Evolutionary conservation across 2,797 vertebrate species (phyloP).

Genomic region (Glossophaga mutica): DNA sequence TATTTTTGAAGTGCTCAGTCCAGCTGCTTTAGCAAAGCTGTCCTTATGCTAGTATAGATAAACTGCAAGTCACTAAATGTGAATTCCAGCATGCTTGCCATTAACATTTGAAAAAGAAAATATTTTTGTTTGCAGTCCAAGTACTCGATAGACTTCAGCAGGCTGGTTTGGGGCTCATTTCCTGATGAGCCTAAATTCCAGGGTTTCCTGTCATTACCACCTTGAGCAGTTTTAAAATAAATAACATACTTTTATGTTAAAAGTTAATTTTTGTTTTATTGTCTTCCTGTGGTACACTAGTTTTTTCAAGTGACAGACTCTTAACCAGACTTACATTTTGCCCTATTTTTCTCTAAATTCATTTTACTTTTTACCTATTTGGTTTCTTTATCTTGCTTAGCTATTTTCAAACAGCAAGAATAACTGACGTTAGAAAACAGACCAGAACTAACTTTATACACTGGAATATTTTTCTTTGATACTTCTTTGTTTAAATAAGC

Average conservation of each 20-base stretch:
- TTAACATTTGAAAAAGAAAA: background rate
- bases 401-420: slow-evolving; percentile 21
- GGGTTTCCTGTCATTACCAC: background rate
- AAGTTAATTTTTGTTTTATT: background rate
- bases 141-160: background rate
- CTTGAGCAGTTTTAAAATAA: background rate
- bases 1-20: background rate
- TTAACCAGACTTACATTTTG: background rate
- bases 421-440: background rate
- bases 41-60: background rate
- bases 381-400: background rate
- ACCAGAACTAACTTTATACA: background rate
- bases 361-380: slow-evolving; percentile 21
- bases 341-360: background rate
- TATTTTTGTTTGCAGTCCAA: background rate
- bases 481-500: background rate
- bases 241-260: background rate
- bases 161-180: background rate
- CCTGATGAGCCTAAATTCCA: background rate
- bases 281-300: background rate
- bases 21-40: background rate
- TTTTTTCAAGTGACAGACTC: background rate
- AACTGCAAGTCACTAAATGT: background rate
- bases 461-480: background rate
- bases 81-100: background rate